These are phyloP conservation scores for Gryllus longicercus DNA, from an alignment of 2,888 invertebrate species.

Conservation along the genomic window DNA sequence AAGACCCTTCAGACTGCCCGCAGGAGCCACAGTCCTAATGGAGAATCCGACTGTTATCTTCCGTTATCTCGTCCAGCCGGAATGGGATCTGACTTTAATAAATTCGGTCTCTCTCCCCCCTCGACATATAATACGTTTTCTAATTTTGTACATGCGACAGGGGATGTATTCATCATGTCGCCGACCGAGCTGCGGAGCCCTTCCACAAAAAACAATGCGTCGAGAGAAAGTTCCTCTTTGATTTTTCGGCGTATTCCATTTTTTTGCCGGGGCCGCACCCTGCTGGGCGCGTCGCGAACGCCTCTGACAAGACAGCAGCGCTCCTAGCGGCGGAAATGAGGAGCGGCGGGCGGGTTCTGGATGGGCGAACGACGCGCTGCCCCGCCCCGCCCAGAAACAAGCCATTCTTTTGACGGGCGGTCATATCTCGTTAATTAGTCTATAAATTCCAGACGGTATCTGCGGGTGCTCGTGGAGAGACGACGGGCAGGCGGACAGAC, in stretches of 20 bases:
- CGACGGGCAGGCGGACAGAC: not conserved
- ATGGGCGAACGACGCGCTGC: not conserved
- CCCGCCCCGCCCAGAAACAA: not conserved
- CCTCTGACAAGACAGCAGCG: not conserved
- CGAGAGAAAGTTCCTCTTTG: not conserved
- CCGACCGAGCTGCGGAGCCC: too few species aligned
- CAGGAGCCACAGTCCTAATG: too few species aligned
- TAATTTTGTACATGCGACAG: too few species aligned
- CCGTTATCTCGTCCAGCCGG: too few species aligned
- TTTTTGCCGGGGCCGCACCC: not conserved
- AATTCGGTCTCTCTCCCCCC: too few species aligned
- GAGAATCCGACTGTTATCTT: too few species aligned
- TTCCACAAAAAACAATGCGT: too few species aligned
- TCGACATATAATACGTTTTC: too few species aligned
- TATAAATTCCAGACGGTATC: slow-evolving; percentile 11
- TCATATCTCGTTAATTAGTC: slow-evolving; percentile 17
- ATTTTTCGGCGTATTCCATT: not conserved
- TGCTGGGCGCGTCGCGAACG: too few species aligned
- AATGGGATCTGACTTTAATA: too few species aligned
- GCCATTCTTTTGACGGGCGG: slow-evolving; percentile 8
- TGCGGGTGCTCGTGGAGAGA: not conserved
- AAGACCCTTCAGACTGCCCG: too few species aligned
- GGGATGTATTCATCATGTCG: too few species aligned
- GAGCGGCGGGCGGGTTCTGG: not conserved
- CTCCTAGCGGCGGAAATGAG: not conserved